Evolutionary conservation across 2,113 vertebrate species (phyloP).

Genomic region (Bolborhynchus lineola): DNA sequence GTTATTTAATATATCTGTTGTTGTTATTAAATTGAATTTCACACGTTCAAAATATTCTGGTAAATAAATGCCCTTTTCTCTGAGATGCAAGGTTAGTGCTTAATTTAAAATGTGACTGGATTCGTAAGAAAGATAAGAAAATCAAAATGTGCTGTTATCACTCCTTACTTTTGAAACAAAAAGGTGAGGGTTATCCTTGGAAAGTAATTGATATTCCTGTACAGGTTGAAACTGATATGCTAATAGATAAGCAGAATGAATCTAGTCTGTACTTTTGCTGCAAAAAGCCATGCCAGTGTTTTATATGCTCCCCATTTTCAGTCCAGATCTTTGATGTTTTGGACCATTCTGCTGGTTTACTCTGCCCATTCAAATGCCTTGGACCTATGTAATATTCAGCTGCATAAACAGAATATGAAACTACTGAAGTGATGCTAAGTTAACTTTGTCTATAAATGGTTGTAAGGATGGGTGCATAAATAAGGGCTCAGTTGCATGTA

Average conservation of each 20-base stretch:
- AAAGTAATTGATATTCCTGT: constrained; percentile 55
- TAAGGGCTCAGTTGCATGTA: not conserved
- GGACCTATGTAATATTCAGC: not conserved
- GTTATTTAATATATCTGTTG: constrained; percentile 40
- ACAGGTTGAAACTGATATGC: constrained; percentile 36
- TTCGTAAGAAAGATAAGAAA: constrained; percentile 16
- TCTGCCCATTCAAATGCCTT: not conserved
- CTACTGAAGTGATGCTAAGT: not conserved
- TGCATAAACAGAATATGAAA: not conserved
- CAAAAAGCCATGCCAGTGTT: not conserved
- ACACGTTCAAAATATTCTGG: constrained; percentile 28
- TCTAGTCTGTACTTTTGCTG: not conserved
- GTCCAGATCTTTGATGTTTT: not conserved
- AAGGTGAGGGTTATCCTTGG: not conserved
- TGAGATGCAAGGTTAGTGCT: constrained; percentile 38
- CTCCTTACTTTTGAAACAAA: constrained; percentile 29
- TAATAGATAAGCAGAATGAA: constrained; percentile 5
- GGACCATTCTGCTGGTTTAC: not conserved
- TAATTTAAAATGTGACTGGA: constrained; percentile 2
- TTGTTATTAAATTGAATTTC: constrained; percentile 50
- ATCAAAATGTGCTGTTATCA: constrained; percentile 19
- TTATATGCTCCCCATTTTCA: not conserved
- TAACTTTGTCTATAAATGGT: not conserved
- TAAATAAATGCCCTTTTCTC: constrained; percentile 40
- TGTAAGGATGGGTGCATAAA: not conserved